Percentiles rank a stretch among this genome's conserved stretches.
Evolutionary conservation across 2,113 vertebrate genomes (phyloP).

Genomic region (Equus przewalskii): DNA sequence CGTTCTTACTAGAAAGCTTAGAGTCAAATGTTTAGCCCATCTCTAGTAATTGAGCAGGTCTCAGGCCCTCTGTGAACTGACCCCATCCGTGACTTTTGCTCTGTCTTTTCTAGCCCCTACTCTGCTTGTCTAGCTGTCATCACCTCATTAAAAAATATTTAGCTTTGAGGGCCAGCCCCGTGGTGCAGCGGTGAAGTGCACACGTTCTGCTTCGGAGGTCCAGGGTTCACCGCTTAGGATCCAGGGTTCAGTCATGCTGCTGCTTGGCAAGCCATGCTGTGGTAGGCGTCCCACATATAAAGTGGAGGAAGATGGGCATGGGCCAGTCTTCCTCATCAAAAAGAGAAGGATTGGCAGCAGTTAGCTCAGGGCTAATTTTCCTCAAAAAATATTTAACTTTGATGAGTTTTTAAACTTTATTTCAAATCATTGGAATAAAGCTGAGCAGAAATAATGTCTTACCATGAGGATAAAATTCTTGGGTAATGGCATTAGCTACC

Average conservation of each 20-base stretch:
- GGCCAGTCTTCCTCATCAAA: no score
- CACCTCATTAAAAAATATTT: not conserved
- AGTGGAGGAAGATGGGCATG: no score
- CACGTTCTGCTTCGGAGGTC: no score
- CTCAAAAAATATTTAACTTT: not conserved
- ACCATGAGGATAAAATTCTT: not conserved
- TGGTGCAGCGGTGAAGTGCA: no score
- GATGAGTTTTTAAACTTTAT: not conserved
- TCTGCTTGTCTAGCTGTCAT: not conserved
- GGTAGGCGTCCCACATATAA: no score
- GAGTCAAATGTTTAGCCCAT: not conserved
- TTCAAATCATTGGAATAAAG: not conserved
- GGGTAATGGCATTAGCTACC: not conserved
- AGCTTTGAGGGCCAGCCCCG: not conserved
- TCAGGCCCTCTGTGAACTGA: not conserved
- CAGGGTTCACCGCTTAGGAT: no score
- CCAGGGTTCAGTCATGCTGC: no score
- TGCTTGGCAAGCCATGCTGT: no score
- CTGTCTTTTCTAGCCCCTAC: not conserved
- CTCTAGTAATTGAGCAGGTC: not conserved
- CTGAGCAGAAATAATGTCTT: not conserved
- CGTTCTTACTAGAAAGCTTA: not conserved
- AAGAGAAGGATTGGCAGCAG: no score
- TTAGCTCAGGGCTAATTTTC: no score
- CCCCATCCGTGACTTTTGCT: not conserved